These are phyloP conservation scores for Pygmarrhopalites habei DNA, from an alignment of 1,140 invertebrate species.

Conservation along the genomic window DNA sequence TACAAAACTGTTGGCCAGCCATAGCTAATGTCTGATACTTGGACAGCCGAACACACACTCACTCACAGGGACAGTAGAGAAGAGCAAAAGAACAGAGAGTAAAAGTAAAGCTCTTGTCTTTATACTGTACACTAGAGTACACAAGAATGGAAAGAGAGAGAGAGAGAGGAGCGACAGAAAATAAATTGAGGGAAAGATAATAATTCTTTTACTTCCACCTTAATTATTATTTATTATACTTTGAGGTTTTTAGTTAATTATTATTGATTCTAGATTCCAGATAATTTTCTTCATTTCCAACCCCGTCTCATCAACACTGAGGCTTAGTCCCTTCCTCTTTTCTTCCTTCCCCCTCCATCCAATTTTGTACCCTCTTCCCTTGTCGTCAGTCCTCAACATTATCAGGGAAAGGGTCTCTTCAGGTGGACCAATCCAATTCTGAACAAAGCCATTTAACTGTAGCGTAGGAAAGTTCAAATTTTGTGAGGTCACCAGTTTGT, in stretches of 20 bases:
- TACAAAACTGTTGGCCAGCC: background rate
- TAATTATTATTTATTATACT: conserved; percentile 19
- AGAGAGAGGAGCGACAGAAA: background rate
- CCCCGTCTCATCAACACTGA: no score
- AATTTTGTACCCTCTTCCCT: no score
- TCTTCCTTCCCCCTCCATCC: no score
- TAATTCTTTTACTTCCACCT: conserved; percentile 12
- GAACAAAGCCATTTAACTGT: no score
- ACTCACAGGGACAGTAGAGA: background rate
- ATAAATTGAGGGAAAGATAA: conserved; percentile 9
- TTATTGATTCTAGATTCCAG: conserved; percentile 8
- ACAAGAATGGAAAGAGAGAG: background rate
- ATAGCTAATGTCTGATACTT: background rate
- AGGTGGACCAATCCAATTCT: no score
- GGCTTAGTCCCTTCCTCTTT: no score
- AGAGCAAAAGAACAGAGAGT: background rate
- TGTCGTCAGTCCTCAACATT: no score
- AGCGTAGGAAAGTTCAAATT: no score
- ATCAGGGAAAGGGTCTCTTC: no score
- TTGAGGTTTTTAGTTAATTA: conserved; percentile 11
- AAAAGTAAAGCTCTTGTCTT: no score
- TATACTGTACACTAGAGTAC: background rate
- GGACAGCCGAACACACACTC: background rate
- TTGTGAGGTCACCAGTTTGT: no score
- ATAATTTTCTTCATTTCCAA: background rate